These are phyloP conservation scores for Megaleporinus macrocephalus DNA, from an alignment of 2,113 vertebrate species.

Conservation along the genomic window DNA sequence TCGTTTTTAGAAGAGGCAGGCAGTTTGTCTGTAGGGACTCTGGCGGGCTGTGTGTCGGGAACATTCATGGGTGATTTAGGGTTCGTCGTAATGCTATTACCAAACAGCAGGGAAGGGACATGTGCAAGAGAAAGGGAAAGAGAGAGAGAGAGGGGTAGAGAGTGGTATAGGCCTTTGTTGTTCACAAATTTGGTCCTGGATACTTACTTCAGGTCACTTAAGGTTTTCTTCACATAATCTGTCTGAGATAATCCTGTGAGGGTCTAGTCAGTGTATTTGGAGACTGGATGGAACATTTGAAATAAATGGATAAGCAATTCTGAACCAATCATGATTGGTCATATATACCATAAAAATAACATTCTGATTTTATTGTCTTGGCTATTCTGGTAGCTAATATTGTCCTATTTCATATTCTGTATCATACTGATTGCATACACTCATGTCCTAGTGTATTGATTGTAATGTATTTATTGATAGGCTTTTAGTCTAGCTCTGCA, in stretches of 20 bases:
- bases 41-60: constrained; percentile 44
- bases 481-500: too few species aligned
- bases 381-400: too few species aligned
- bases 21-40: constrained; percentile 50
- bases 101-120: constrained; percentile 48
- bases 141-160: not conserved
- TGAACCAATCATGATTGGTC: too few species aligned
- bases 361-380: too few species aligned
- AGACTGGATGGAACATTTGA: not conserved
- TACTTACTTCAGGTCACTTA: not conserved
- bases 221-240: not conserved
- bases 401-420: too few species aligned
- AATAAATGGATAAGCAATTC: too few species aligned
- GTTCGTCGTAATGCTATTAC: constrained; percentile 52
- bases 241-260: not conserved
- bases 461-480: too few species aligned
- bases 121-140: constrained; percentile 7
- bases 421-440: too few species aligned
- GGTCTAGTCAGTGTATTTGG: not conserved
- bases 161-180: not conserved
- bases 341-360: too few species aligned
- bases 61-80: constrained; percentile 59
- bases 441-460: too few species aligned
- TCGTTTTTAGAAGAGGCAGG: constrained; percentile 49
- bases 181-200: constrained; percentile 11